A percentile compares a stretch with the other conserved stretches of the same genome.
phyloP scores from a whole-genome alignment of 2,113 vertebrate species.

The Typhlomys cinereus region DNA sequence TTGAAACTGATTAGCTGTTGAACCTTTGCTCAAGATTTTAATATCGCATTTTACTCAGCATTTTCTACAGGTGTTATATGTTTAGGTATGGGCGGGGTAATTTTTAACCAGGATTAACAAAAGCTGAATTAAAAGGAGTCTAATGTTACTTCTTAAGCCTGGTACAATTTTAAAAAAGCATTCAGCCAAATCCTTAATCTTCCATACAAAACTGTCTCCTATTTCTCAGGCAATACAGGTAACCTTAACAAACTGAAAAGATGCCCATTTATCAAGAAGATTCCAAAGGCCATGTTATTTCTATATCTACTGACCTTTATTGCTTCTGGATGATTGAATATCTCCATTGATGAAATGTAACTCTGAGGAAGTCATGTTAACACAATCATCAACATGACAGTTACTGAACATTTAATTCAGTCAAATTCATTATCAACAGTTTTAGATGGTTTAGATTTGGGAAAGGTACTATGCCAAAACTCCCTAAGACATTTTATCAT shows the following conservation, averaged over 20 bases:
- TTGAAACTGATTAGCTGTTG: conserved; percentile 70
- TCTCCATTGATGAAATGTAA: conserved; percentile 39
- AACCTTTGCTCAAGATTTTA: conserved; percentile 62
- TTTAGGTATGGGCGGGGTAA: background rate
- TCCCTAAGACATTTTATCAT: background rate
- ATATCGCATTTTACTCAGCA: conserved; percentile 74
- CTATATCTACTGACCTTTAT: conserved; percentile 32
- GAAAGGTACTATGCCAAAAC: background rate
- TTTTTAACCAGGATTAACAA: conserved; percentile 21
- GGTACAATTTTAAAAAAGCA: conserved; percentile 51
- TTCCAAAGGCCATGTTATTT: conserved; percentile 37
- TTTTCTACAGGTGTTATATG: background rate
- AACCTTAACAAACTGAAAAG: conserved; percentile 62
- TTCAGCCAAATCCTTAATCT: conserved; percentile 56
- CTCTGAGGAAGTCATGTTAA: background rate
- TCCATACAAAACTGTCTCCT: conserved; percentile 25
- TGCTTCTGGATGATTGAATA: conserved; percentile 27
- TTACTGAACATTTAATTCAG: background rate
- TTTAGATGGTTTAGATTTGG: background rate
- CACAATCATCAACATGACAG: background rate
- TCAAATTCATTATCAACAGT: background rate
- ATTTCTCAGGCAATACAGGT: conserved; percentile 54
- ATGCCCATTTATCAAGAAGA: conserved; percentile 60
- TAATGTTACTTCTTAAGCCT: conserved; percentile 41
- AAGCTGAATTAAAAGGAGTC: conserved; percentile 57